These are phyloP conservation scores for Druon quercuslanigerum DNA, from an alignment of 1,140 invertebrate genomes.

Conservation along the genomic window DNA sequence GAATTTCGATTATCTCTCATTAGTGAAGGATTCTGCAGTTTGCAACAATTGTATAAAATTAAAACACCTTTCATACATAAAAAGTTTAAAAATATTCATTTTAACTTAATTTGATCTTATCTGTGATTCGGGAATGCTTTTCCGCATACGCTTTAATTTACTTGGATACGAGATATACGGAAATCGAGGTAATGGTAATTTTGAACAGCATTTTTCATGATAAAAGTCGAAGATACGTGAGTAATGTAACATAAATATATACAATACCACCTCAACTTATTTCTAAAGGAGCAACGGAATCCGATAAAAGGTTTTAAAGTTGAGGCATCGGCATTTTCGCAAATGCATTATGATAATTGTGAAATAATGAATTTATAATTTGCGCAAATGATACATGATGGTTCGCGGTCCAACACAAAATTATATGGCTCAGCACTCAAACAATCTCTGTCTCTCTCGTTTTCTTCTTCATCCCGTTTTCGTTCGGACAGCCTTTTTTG, in stretches of 20 bases:
- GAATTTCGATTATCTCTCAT: no score
- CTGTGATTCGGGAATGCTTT: neutral
- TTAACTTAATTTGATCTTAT: neutral
- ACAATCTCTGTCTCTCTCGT: constrained; percentile 64
- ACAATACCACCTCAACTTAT: constrained; percentile 15
- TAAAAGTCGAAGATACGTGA: no score
- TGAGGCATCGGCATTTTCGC: constrained; percentile 62
- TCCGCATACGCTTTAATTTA: neutral
- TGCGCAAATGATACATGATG: constrained; percentile 71
- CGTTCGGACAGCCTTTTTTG: constrained; percentile 47
- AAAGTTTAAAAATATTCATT: neutral
- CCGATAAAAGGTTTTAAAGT: constrained; percentile 30
- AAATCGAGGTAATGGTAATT: neutral
- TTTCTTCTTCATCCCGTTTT: constrained; percentile 27
- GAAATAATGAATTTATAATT: constrained; percentile 75
- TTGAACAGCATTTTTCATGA: neutral
- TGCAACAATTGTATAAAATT: no score
- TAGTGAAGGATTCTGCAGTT: no score
- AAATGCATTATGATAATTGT: constrained; percentile 73
- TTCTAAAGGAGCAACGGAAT: constrained; percentile 25
- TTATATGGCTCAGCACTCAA: constrained; percentile 67
- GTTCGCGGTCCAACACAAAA: constrained; percentile 61
- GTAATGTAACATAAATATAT: neutral
- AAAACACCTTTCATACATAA: no score
- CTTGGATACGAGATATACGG: neutral